These are phyloP conservation scores for Salvelinus sp. DNA, from an alignment of 2,113 vertebrate species.

Conservation along the genomic window DNA sequence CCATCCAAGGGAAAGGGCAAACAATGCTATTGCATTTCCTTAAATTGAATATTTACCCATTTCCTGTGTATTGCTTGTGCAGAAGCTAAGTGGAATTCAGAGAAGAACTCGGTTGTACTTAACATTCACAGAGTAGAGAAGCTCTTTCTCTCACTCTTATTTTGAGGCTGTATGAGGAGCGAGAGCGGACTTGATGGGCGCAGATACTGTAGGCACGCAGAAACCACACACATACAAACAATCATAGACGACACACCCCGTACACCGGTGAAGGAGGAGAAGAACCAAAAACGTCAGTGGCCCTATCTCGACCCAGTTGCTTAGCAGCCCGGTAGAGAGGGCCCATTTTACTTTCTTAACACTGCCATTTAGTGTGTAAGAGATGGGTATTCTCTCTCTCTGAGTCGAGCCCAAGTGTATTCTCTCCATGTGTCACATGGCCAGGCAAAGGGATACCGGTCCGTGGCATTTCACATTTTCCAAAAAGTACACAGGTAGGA, in stretches of 20 bases:
- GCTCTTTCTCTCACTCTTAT: neutral
- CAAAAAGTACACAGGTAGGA: conserved; percentile 48
- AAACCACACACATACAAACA: conserved; percentile 1
- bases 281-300: neutral
- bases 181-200: neutral
- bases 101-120: neutral
- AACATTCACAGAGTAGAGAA: neutral
- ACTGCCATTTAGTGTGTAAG: conserved; percentile 16
- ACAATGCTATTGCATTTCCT: neutral
- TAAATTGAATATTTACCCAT: neutral
- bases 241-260: neutral
- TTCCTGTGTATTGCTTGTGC: neutral
- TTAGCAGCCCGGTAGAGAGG: conserved; percentile 20
- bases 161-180: neutral
- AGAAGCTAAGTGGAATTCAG: neutral
- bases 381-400: conserved; percentile 30
- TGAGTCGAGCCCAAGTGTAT: conserved; percentile 43
- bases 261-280: neutral
- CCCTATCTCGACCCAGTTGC: conserved; percentile 34
- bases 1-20: neutral
- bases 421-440: conserved; percentile 56
- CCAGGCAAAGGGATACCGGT: conserved; percentile 33
- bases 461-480: conserved; percentile 55
- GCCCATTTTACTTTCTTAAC: neutral
- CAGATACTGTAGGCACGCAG: neutral